These are phyloP conservation scores for Patella vulgata DNA, from an alignment of 1,140 invertebrate species.

Conservation along the genomic window DNA sequence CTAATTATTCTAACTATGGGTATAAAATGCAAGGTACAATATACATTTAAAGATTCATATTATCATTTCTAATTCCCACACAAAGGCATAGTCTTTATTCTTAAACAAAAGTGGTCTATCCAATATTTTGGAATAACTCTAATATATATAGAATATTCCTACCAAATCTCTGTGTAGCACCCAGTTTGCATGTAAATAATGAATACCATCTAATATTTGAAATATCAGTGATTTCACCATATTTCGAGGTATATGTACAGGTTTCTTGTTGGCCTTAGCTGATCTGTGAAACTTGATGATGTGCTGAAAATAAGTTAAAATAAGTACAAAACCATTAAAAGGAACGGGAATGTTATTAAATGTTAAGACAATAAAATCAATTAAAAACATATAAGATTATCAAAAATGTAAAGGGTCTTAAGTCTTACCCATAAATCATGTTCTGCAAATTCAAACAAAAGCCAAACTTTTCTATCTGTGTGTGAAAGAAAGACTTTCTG, in stretches of 20 bases:
- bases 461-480: constrained; percentile 96
- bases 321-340: too few relatives aligned
- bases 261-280: constrained; percentile 98
- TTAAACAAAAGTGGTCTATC: too few relatives aligned
- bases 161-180: constrained; percentile 98
- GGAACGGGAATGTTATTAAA: too few relatives aligned
- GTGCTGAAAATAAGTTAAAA: constrained; percentile 74
- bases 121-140: too few relatives aligned
- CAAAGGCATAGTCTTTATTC: too few relatives aligned
- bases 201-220: constrained; percentile 99
- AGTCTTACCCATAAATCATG: constrained; percentile 92
- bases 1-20: neutral
- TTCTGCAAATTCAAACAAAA: constrained; percentile 99
- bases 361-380: neutral
- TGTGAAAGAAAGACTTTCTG: constrained; percentile 98
- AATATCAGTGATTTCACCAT: constrained; percentile 93
- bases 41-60: neutral
- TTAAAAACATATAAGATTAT: neutral
- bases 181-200: constrained; percentile 99
- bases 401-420: neutral
- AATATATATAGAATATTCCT: constrained; percentile 66
- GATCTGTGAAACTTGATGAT: constrained; percentile 99
- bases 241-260: constrained; percentile 88
- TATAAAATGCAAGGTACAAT: neutral
- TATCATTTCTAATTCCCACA: neutral